Conservation (phyloP, 37 sponge, comb jelly and placozoan species). For the Agelas oroides region DNA sequence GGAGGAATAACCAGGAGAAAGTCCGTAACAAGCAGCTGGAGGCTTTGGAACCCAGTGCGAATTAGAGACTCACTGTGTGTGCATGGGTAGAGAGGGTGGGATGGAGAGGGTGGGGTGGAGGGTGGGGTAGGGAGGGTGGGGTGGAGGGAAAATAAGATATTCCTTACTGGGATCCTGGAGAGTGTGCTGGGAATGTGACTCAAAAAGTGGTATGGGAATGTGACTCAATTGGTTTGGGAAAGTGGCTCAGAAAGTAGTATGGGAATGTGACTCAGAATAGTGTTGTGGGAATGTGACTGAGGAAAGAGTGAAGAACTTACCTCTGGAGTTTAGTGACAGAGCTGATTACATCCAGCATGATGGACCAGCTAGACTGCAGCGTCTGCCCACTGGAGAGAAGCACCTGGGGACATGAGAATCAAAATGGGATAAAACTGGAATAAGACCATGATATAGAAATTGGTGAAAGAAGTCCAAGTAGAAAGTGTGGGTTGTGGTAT, state of each 20-base stretch:
- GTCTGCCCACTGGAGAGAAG: constrained; percentile 66
- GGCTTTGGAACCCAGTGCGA: constrained; percentile 84
- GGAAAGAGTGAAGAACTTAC: background rate
- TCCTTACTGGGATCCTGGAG: background rate
- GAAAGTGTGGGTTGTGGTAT: too few species aligned
- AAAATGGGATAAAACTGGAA: background rate
- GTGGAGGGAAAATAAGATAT: background rate
- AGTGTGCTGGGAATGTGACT: background rate
- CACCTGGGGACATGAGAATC: constrained; percentile 26
- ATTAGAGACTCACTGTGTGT: constrained; percentile 69
- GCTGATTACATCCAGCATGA: constrained; percentile 55
- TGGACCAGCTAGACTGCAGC: constrained; percentile 49
- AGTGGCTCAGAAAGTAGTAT: too few species aligned
- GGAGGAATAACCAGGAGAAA: constrained; percentile 81
- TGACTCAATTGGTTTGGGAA: too few species aligned
- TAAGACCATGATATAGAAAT: too few species aligned
- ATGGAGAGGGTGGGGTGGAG: too few species aligned
- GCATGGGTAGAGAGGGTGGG: background rate
- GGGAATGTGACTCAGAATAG: constrained; percentile 1
- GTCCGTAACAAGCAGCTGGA: constrained; percentile 92
- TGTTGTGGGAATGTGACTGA: background rate
- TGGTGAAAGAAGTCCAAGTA: too few species aligned
- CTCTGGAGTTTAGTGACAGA: constrained; percentile 48
- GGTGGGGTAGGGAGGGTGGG: too few species aligned
- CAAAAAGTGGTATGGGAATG: background rate